A percentile compares a stretch with the other conserved stretches of the same genome.
phyloP scores from a whole-genome alignment of 2,888 invertebrate genomes.

The Tortricodes alternella region DNA sequence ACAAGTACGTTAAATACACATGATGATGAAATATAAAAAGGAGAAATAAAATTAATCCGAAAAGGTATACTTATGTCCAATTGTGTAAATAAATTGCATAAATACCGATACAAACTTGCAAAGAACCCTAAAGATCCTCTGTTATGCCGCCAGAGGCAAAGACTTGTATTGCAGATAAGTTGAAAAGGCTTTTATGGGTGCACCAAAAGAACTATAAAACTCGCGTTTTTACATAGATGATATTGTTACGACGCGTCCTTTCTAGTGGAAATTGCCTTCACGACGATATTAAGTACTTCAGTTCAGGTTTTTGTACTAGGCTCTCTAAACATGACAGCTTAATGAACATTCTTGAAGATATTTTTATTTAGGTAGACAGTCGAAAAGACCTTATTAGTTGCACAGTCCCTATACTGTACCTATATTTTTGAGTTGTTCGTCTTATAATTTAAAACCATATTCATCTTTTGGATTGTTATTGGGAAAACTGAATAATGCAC shows the following conservation, averaged over 20 bases:
- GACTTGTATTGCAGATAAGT: conserved; percentile 21
- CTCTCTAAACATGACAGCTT: neutral
- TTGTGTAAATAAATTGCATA: neutral
- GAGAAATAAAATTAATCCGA: too few species aligned
- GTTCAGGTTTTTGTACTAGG: neutral
- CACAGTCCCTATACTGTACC: too few species aligned
- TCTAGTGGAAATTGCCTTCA: conserved; percentile 10
- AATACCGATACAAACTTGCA: neutral
- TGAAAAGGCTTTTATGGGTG: conserved; percentile 24
- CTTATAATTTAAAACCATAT: too few species aligned
- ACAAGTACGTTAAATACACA: too few species aligned
- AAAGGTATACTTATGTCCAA: too few species aligned
- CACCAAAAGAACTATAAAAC: conserved; percentile 21
- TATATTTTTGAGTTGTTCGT: too few species aligned
- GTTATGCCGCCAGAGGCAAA: conserved; percentile 22
- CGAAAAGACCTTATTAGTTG: too few species aligned
- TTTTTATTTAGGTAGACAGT: too few species aligned
- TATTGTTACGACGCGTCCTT: neutral
- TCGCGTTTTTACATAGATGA: conserved; percentile 9
- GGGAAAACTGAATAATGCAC: too few species aligned
- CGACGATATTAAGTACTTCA: conserved; percentile 1
- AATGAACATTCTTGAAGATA: neutral
- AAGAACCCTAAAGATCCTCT: conserved; percentile 12
- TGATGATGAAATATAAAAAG: too few species aligned
- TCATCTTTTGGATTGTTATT: too few species aligned